Evolutionary conservation across 2,113 vertebrate species (phyloP).

Genomic region (Sinocyclocheilus anophthalmus): DNA sequence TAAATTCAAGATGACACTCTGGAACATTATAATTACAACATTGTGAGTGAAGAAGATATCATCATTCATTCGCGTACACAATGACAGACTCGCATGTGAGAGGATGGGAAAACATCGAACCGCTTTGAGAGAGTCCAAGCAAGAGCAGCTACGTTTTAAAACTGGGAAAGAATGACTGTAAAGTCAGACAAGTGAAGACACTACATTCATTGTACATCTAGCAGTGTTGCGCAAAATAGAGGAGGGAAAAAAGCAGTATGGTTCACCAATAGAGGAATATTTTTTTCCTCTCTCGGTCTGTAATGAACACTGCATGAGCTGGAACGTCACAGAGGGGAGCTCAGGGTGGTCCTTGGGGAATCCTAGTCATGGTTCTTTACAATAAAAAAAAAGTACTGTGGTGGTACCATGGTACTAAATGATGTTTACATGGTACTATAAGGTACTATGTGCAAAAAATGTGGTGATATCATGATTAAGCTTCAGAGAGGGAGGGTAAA

Average conservation of each 20-base stretch:
- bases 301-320: not conserved
- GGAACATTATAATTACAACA: not conserved
- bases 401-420: not conserved
- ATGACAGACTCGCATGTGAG: not conserved
- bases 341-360: slow-evolving; percentile 25
- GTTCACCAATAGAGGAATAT: slow-evolving; percentile 1
- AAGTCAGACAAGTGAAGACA: slow-evolving; percentile 23
- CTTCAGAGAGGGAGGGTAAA: not conserved
- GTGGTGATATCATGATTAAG: not conserved
- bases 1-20: slow-evolving; percentile 8
- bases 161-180: not conserved
- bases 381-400: not conserved
- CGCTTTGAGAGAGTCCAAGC: not conserved
- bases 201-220: slow-evolving; percentile 24
- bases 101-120: not conserved
- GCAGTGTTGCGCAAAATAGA: slow-evolving; percentile 11
- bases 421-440: not conserved
- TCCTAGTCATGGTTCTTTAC: not conserved
- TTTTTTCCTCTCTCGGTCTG: slow-evolving; percentile 5
- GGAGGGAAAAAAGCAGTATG: slow-evolving; percentile 18
- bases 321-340: not conserved
- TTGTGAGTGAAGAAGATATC: not conserved
- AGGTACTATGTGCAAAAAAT: not conserved
- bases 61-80: not conserved
- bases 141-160: not conserved